These are phyloP conservation scores for Meteorus colon DNA, from an alignment of 2,888 invertebrate species.

Conservation along the genomic window DNA sequence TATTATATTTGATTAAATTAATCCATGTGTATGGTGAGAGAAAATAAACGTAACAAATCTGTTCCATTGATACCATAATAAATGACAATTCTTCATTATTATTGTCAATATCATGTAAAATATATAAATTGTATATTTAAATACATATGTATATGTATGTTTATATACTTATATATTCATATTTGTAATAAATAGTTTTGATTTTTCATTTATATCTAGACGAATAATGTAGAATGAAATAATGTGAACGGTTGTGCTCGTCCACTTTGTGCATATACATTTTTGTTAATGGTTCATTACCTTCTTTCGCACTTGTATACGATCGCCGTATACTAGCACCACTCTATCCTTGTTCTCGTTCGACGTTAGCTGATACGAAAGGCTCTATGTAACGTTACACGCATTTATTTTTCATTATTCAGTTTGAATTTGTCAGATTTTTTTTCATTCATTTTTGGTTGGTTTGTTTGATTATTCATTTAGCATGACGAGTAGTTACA, in stretches of 20 bases:
- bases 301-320: conserved; percentile 75
- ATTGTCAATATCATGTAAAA: not conserved
- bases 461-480: not conserved
- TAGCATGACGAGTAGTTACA: not conserved
- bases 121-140: not conserved
- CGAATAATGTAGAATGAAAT: conserved; percentile 3
- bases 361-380: conserved; percentile 73
- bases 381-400: conserved; percentile 65
- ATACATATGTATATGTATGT: too few species aligned
- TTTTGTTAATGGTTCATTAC: conserved; percentile 67
- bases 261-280: conserved; percentile 23
- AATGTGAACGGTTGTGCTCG: not conserved
- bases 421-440: conserved; percentile 1
- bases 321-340: conserved; percentile 75
- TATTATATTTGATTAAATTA: not conserved
- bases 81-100: not conserved
- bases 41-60: not conserved
- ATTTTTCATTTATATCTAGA: not conserved
- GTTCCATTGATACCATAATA: not conserved
- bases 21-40: not conserved
- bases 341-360: conserved; percentile 75
- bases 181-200: too few species aligned
- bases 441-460: conserved; percentile 25
- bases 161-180: too few species aligned
- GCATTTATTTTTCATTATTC: conserved; percentile 26